These are phyloP conservation scores for Deilephila porcellus DNA, from an alignment of 2,888 invertebrate species.

Conservation along the genomic window DNA sequence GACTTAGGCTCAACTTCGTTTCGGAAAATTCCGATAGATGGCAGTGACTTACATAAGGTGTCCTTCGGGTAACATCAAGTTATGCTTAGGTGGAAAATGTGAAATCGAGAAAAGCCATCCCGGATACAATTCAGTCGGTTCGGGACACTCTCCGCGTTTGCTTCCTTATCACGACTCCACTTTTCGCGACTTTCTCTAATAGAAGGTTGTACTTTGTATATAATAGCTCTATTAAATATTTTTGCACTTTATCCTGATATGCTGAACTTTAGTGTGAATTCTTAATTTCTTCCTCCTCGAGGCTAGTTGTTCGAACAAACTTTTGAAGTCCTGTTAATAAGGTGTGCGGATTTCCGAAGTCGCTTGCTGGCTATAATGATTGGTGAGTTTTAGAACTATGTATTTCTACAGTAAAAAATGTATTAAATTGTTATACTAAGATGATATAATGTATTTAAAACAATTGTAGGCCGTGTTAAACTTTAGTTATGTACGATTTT, in stretches of 20 bases:
- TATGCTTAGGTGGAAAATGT: slow-evolving; percentile 57
- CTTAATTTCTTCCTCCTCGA: slow-evolving; percentile 10
- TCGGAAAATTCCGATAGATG: slow-evolving; percentile 39
- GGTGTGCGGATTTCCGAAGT: slow-evolving; percentile 64
- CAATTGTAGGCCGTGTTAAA: no score
- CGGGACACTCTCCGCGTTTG: slow-evolving; percentile 69
- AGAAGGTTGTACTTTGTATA: slow-evolving; percentile 20
- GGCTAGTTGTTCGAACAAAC: slow-evolving; percentile 50
- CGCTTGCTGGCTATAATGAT: slow-evolving; percentile 73
- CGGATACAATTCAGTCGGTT: slow-evolving; percentile 76
- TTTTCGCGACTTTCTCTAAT: slow-evolving; percentile 1
- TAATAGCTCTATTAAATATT: background rate
- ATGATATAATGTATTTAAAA: background rate
- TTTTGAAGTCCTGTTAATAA: slow-evolving; percentile 69
- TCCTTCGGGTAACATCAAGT: slow-evolving; percentile 45
- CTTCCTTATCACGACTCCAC: slow-evolving; percentile 49
- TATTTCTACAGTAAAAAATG: slow-evolving; percentile 18
- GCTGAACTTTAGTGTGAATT: slow-evolving; percentile 5
- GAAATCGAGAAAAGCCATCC: slow-evolving; percentile 73
- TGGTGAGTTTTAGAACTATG: slow-evolving; percentile 62
- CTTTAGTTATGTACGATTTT: no score
- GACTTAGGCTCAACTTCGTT: background rate
- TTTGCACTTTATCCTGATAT: background rate
- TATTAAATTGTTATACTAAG: background rate
- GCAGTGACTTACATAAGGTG: slow-evolving; percentile 33